Conservation (phyloP, 2,113 vertebrate genomes). For the Syngnathus scovelli region DNA sequence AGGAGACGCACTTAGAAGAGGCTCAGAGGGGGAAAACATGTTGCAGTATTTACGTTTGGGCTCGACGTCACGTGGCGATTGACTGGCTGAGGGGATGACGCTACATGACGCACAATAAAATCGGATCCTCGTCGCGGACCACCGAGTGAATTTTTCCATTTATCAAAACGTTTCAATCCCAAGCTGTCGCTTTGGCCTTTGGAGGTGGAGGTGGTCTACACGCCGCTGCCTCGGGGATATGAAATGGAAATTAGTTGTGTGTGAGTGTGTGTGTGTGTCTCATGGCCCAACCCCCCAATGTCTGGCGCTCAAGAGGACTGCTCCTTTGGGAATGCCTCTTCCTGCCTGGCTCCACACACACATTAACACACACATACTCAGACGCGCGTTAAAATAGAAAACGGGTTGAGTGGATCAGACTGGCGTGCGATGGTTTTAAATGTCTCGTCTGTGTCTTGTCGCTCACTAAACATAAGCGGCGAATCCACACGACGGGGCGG, state of each 20-base stretch:
- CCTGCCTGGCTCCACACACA: slow-evolving; percentile 39
- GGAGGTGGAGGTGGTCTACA: slow-evolving; percentile 29
- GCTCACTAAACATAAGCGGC: slow-evolving; percentile 37
- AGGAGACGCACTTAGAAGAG: background rate
- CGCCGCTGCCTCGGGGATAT: slow-evolving; percentile 32
- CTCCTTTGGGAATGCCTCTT: slow-evolving; percentile 56
- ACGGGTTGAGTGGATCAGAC: slow-evolving; percentile 53
- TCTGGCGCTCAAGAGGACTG: slow-evolving; percentile 59
- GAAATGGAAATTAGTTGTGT: slow-evolving; percentile 43
- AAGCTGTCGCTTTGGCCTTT: slow-evolving; percentile 24
- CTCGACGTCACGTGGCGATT: background rate
- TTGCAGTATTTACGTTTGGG: background rate
- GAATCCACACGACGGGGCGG: background rate
- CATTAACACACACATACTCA: slow-evolving; percentile 18
- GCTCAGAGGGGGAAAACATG: background rate
- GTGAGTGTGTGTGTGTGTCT: slow-evolving; percentile 22
- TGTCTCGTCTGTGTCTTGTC: slow-evolving; percentile 41
- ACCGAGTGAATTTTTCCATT: slow-evolving; percentile 21
- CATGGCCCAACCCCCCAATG: slow-evolving; percentile 51
- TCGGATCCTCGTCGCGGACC: background rate
- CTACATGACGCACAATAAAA: background rate
- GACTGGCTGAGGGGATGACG: background rate
- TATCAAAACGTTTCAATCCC: slow-evolving; percentile 27
- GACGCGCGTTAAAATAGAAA: slow-evolving; percentile 48
- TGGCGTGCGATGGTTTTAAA: slow-evolving; percentile 56